Conservation (phyloP, 2,797 vertebrate species). For the Gouania willdenowi region DNA sequence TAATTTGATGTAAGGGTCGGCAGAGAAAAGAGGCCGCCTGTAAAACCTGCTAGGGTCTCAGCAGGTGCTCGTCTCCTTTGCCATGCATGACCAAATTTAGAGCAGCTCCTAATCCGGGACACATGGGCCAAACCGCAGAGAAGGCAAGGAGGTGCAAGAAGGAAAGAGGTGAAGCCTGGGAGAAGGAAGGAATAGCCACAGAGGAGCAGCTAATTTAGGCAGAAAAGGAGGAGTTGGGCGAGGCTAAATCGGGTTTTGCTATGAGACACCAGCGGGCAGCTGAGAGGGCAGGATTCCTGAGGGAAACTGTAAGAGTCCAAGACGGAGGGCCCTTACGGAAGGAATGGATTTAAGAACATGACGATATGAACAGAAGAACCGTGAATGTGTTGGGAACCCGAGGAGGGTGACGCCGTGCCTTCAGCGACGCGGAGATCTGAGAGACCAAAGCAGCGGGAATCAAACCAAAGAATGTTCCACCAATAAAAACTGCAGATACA, state of each 20-base stretch:
- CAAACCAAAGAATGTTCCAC: conserved; percentile 9
- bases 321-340: conserved; percentile 38
- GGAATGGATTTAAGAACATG: conserved; percentile 31
- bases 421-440: conserved; percentile 7
- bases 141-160: conserved; percentile 14
- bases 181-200: not conserved
- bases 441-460: not conserved
- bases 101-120: conserved; percentile 54
- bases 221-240: conserved; percentile 11
- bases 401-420: not conserved
- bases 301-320: conserved; percentile 54
- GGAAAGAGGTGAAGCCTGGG: conserved; percentile 1
- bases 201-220: conserved; percentile 23
- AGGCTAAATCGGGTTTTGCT: conserved; percentile 74
- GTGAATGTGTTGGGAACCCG: conserved; percentile 13
- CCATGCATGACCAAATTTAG: conserved; percentile 76
- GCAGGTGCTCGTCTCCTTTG: conserved; percentile 54
- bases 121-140: conserved; percentile 21
- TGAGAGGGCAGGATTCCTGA: conserved; percentile 77
- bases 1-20: conserved; percentile 60
- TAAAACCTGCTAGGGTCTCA: conserved; percentile 31
- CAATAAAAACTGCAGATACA: conserved; percentile 3
- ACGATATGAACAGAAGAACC: conserved; percentile 15
- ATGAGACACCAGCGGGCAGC: conserved; percentile 74
- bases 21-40: conserved; percentile 40